Conservation (phyloP, 2,113 vertebrate species). For the Pleuronectes platessa region DNA sequence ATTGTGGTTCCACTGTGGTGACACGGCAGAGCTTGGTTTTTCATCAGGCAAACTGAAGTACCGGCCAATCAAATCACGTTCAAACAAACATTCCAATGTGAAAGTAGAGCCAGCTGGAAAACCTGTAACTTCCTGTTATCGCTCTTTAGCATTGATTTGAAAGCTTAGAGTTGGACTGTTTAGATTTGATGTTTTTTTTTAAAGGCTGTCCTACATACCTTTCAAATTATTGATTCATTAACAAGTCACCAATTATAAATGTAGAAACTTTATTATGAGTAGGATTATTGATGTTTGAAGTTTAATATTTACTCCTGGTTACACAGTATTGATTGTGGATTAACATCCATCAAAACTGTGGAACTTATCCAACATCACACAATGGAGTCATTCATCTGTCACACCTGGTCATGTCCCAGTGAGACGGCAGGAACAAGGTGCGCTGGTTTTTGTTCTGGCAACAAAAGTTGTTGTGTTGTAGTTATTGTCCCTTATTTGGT, state of each 20-base stretch:
- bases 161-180: too few species aligned
- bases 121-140: too few species aligned
- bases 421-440: neutral
- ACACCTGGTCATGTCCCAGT: neutral
- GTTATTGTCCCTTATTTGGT: neutral
- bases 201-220: too few species aligned
- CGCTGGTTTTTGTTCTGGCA: neutral
- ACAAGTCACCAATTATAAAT: neutral
- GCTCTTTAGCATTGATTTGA: too few species aligned
- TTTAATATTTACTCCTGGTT: slow-evolving; percentile 5
- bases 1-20: too few species aligned
- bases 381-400: slow-evolving; percentile 5
- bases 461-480: too few species aligned
- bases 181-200: too few species aligned
- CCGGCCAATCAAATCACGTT: too few species aligned
- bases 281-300: neutral
- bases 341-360: slow-evolving; percentile 22
- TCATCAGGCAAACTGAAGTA: too few species aligned
- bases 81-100: too few species aligned
- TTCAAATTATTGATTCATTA: neutral
- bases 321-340: neutral
- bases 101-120: too few species aligned
- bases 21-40: too few species aligned
- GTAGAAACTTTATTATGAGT: neutral
- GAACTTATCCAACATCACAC: neutral